Evolutionary conservation across 2,888 invertebrate species (phyloP).

Genomic region (Ametastegia equiseti): DNA sequence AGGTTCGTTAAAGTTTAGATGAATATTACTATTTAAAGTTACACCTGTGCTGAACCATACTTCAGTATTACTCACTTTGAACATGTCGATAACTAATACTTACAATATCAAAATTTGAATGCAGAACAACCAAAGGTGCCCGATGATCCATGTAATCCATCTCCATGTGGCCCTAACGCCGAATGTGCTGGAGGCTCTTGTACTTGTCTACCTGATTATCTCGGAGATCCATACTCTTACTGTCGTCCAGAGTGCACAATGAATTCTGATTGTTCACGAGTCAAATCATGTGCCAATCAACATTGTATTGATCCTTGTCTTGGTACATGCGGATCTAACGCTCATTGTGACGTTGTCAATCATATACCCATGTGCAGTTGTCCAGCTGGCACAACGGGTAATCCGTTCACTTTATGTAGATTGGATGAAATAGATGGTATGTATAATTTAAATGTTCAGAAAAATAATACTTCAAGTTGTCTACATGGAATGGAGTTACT

Average conservation of each 20-base stretch:
- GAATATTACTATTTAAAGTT: neutral
- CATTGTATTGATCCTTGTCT: slow-evolving; percentile 87
- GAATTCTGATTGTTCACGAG: slow-evolving; percentile 84
- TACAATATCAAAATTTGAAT: neutral
- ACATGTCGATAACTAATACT: slow-evolving; percentile 3
- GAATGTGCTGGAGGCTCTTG: slow-evolving; percentile 77
- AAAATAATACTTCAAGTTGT: neutral
- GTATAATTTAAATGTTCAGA: neutral
- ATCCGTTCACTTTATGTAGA: slow-evolving; percentile 84
- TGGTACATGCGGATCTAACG: slow-evolving; percentile 85
- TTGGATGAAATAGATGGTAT: slow-evolving; percentile 72
- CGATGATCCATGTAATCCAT: slow-evolving; percentile 82
- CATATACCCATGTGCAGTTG: slow-evolving; percentile 88
- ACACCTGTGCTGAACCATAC: slow-evolving; percentile 18
- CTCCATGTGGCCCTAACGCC: slow-evolving; percentile 83
- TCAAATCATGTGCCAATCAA: slow-evolving; percentile 84
- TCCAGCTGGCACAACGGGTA: slow-evolving; percentile 82
- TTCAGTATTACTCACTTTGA: slow-evolving; percentile 44
- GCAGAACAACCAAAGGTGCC: slow-evolving; percentile 71
- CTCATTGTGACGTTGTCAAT: slow-evolving; percentile 85
- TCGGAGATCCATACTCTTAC: slow-evolving; percentile 83
- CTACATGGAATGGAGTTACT: neutral
- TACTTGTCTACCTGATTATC: slow-evolving; percentile 84
- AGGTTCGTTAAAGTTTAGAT: slow-evolving; percentile 43
- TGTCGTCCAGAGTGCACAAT: slow-evolving; percentile 88